Base-by-base conservation (phyloP, 2,888 invertebrate species). In the Anaspis maculata region DNA sequence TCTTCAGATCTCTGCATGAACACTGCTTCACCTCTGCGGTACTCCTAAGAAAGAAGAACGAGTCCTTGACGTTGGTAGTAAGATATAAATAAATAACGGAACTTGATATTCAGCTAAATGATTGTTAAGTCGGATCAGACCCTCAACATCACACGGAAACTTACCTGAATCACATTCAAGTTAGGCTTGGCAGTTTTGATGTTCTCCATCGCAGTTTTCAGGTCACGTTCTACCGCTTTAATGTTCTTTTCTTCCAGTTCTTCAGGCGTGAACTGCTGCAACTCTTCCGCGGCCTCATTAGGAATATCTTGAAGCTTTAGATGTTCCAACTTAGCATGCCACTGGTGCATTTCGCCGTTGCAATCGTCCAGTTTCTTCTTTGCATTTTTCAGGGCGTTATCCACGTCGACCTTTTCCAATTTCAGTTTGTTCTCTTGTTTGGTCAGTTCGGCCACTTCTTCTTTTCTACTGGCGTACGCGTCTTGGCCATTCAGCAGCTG, bases 1-100 rank as follows among this genome's bases (percentile, higher is more conserved):
- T 91, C 89, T 0, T 76, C 72, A 0, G 83, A 79, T 2, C 90
- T 75, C 42, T 78, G 73, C 28, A 88, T 52, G 55, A 83, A 92
- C 1, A 81, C 58, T 23, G 77, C 74, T 48, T 86, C 9, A 6
- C 9, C 9, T 9, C 9, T 9, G 5, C 9, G 5, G 19, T 19
- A 19, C 19, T 19, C 19, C 5, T 19, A 5, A 5, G 9, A 9
- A 9, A n/a, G n/a, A n/a, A n/a, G n/a, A n/a, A n/a, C n/a, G n/a
- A 5, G 19, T 19, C 9, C 9, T 19, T 19, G 19, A 19, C 19
- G 5, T 19, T 19, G 9, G 19, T 19, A n/a, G n/a, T n/a, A n/a
- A n/a, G n/a, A n/a, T n/a, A n/a, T n/a, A n/a, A n/a, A n/a, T n/a
- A n/a, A n/a, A n/a, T n/a, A n/a, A n/a, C n/a, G n/a, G n/a, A n/a